phyloP scores from a whole-genome alignment of 2,888 invertebrate genomes.

The Dryobotodes eremita region DNA sequence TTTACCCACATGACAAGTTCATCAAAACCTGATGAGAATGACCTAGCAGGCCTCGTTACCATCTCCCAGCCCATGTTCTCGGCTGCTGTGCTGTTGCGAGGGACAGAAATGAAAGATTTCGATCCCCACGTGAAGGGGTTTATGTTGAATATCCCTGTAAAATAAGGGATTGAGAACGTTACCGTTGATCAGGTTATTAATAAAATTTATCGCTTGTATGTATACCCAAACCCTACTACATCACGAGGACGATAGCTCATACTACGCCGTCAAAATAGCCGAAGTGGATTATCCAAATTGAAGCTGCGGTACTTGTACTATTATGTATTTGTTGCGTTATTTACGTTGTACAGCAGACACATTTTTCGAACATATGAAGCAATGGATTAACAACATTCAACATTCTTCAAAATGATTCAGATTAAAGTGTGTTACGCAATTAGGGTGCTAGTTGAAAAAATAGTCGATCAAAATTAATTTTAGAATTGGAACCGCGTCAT shows the following conservation, averaged over 20 bases:
- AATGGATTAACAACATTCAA: no score
- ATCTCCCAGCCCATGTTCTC: rapidly evolving
- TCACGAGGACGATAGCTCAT: neutral
- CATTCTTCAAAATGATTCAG: no score
- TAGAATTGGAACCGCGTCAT: neutral
- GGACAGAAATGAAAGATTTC: rapidly evolving
- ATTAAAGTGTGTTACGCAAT: no score
- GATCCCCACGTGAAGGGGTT: neutral
- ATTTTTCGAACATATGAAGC: no score
- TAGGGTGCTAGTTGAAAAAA: neutral
- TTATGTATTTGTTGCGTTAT: no score
- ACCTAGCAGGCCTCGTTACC: neutral
- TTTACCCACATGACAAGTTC: neutral
- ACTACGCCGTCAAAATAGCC: neutral
- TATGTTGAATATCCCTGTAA: neutral
- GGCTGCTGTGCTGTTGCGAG: neutral
- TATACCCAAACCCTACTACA: neutral
- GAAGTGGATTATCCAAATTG: neutral
- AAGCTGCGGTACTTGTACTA: no score
- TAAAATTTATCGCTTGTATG: neutral
- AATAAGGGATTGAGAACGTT: neutral
- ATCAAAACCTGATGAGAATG: neutral
- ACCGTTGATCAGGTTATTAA: neutral
- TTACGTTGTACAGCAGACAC: no score
- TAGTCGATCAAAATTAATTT: neutral